phyloP scores from a whole-genome alignment of 2,888 invertebrate genomes.

The Pyrrhia umbra region DNA sequence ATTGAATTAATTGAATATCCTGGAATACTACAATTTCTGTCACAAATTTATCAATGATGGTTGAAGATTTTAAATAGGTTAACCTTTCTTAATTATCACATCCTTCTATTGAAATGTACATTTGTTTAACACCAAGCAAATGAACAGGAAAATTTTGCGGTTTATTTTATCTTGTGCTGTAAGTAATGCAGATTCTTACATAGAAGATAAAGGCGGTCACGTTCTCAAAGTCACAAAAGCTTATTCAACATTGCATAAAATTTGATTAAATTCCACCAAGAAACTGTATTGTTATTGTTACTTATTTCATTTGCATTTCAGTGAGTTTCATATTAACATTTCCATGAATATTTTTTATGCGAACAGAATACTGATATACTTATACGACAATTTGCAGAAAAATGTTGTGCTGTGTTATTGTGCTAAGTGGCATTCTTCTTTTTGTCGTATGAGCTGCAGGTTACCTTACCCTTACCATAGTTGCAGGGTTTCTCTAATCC shows the following conservation, averaged over 20 bases:
- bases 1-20: too few species aligned
- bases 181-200: slow-evolving; percentile 19
- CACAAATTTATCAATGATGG: too few species aligned
- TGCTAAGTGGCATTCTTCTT: not conserved
- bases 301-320: slow-evolving; percentile 25
- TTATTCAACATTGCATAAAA: not conserved
- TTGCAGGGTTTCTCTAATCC: too few species aligned
- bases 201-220: slow-evolving; percentile 25
- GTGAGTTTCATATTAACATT: slow-evolving; percentile 1
- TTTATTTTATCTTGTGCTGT: slow-evolving; percentile 9
- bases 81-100: too few species aligned
- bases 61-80: too few species aligned
- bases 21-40: too few species aligned
- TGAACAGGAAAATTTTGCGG: slow-evolving; percentile 11
- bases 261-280: slow-evolving; percentile 24
- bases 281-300: slow-evolving; percentile 18
- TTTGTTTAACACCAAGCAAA: slow-evolving; percentile 1
- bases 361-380: not conserved
- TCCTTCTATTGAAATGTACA: not conserved
- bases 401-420: not conserved
- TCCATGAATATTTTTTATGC: not conserved
- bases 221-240: slow-evolving; percentile 19
- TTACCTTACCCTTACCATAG: too few species aligned
- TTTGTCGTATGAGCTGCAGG: too few species aligned
- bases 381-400: not conserved